These are phyloP conservation scores for Sebastes miniatus DNA, from an alignment of 2,797 vertebrate species.

Conservation along the genomic window DNA sequence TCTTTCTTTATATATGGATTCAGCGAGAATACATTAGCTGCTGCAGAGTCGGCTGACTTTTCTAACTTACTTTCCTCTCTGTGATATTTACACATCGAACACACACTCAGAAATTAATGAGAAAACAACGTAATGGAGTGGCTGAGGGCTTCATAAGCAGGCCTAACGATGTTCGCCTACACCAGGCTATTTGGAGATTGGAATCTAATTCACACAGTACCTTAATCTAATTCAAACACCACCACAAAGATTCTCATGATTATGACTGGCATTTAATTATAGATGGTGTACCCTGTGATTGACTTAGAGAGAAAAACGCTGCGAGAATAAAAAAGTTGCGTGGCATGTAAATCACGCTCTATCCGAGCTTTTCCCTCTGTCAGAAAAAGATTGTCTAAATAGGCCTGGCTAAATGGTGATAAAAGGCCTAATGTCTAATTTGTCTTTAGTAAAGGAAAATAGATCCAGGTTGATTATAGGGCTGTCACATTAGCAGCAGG, in stretches of 20 bases:
- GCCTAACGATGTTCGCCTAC: conserved; percentile 43
- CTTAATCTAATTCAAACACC: conserved; percentile 69
- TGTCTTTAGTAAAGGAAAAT: conserved; percentile 44
- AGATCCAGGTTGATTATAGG: conserved; percentile 46
- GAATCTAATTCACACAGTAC: conserved; percentile 62
- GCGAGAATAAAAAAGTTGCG: conserved; percentile 37
- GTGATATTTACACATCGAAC: conserved; percentile 52
- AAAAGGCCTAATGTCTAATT: conserved; percentile 53
- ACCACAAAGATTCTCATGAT: conserved; percentile 56
- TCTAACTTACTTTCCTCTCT: conserved; percentile 10
- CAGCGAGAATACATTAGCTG: conserved; percentile 39
- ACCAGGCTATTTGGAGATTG: conserved; percentile 55
- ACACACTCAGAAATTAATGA: conserved; percentile 59
- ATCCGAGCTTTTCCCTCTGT: conserved; percentile 13
- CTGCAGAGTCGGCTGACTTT: conserved; percentile 26
- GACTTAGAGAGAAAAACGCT: conserved; percentile 11
- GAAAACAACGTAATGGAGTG: conserved; percentile 63
- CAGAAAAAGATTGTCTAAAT: conserved; percentile 51
- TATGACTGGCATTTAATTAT: conserved; percentile 71
- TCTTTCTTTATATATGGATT: not conserved
- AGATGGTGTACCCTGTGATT: conserved; percentile 27
- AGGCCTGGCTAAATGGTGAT: conserved; percentile 46
- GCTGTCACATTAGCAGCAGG: conserved; percentile 39
- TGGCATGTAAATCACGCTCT: conserved; percentile 12
- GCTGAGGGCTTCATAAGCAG: conserved; percentile 55